A percentile compares a stretch with the other conserved stretches of the same genome.
phyloP scores from a whole-genome alignment of 2,113 vertebrate genomes.

The Phoxinus phoxinus region DNA sequence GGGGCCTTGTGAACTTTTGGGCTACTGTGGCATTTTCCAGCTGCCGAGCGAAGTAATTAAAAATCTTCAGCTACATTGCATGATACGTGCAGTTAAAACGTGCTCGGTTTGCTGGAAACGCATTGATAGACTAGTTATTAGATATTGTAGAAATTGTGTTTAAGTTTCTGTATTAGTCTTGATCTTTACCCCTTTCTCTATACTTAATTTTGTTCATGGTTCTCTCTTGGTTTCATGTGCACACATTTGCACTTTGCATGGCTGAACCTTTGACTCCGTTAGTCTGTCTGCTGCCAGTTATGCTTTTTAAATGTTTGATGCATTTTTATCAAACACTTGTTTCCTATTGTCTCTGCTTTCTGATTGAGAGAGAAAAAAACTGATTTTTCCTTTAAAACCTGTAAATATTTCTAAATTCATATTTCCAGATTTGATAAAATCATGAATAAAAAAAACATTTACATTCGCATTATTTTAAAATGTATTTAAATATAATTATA shows the following conservation, averaged over 20 bases:
- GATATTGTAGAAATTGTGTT: neutral
- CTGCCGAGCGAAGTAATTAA: conserved; percentile 57
- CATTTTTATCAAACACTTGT: neutral
- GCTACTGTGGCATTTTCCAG: conserved; percentile 59
- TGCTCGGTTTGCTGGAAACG: neutral
- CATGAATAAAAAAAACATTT: neutral
- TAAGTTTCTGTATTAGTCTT: neutral
- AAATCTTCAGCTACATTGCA: conserved; percentile 42
- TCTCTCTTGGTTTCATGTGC: conserved; percentile 1
- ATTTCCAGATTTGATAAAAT: neutral
- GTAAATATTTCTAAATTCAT: neutral
- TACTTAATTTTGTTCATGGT: neutral
- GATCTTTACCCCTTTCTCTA: neutral
- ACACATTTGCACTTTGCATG: neutral
- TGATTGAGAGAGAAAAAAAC: neutral
- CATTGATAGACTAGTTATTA: neutral
- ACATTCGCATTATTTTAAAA: too few relatives aligned
- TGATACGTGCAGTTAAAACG: conserved; percentile 23
- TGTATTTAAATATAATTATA: too few relatives aligned
- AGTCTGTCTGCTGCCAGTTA: conserved; percentile 25
- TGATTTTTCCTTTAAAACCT: neutral
- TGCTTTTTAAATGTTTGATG: conserved; percentile 28
- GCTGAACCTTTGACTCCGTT: neutral
- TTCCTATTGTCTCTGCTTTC: conserved; percentile 16
- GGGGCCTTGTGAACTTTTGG: conserved; percentile 60